A percentile compares a stretch with the other conserved stretches of the same genome.
phyloP scores from a whole-genome alignment of 1,140 invertebrate species.

The Drosophila ohnishii region DNA sequence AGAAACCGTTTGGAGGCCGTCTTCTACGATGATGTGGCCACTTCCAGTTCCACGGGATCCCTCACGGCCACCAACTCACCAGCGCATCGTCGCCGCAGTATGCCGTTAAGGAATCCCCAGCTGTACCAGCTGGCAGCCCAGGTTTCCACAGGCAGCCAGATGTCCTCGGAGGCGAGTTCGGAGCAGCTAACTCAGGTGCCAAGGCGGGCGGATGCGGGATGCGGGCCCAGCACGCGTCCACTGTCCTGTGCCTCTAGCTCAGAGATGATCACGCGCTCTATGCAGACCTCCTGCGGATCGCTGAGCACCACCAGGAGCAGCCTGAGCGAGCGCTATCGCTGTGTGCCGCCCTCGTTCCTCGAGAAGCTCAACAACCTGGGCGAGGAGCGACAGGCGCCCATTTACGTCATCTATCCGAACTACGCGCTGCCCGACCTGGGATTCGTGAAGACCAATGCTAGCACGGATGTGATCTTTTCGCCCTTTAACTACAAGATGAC shows the following conservation, averaged over 20 bases:
- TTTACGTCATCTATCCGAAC: slow-evolving; percentile 96
- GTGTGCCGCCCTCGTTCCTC: slow-evolving; percentile 87
- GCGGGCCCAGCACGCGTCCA: slow-evolving; percentile 42
- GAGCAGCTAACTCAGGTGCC: slow-evolving; percentile 80
- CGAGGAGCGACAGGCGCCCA: slow-evolving; percentile 87
- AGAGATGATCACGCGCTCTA: slow-evolving; percentile 88
- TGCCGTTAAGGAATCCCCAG: slow-evolving; percentile 77
- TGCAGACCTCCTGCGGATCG: slow-evolving; percentile 86
- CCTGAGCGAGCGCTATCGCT: slow-evolving; percentile 83
- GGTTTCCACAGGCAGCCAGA: slow-evolving; percentile 66
- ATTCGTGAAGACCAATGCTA: slow-evolving; percentile 88
- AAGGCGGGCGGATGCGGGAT: slow-evolving; percentile 38
- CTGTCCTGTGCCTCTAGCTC: slow-evolving; percentile 78
- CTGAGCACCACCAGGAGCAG: slow-evolving; percentile 76
- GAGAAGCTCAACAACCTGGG: slow-evolving; percentile 86
- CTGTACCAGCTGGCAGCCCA: slow-evolving; percentile 70
- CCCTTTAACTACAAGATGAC: slow-evolving; percentile 83
- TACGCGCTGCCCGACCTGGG: slow-evolving; percentile 94
- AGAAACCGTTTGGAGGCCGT: slow-evolving; percentile 59
- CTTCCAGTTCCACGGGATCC: slow-evolving; percentile 74
- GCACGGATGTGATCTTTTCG: slow-evolving; percentile 86
- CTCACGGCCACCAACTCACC: slow-evolving; percentile 73
- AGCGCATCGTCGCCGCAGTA: slow-evolving; percentile 76
- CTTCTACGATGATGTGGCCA: slow-evolving; percentile 72
- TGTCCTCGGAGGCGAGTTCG: slow-evolving; percentile 79